Evolutionary conservation across 2,797 vertebrate species (phyloP).

Genomic region (Lophotriccus pileatus): DNA sequence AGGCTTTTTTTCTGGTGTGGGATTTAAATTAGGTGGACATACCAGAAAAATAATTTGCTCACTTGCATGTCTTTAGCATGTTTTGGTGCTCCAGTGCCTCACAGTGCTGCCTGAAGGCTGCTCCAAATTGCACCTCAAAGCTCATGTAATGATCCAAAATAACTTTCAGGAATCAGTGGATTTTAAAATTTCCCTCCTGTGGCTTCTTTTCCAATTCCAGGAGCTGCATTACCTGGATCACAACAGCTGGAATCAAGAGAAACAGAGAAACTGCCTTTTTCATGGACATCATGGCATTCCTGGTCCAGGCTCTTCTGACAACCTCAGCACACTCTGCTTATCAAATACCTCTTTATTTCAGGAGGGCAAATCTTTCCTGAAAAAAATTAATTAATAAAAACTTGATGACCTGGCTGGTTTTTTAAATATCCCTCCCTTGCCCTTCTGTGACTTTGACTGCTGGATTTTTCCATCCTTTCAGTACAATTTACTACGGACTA

Average conservation of each 20-base stretch:
- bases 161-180: too few relatives aligned
- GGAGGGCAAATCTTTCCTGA: not conserved
- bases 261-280: too few relatives aligned
- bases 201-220: too few relatives aligned
- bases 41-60: not conserved
- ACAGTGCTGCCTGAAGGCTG: not conserved
- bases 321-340: accelerated
- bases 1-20: not conserved
- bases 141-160: too few relatives aligned
- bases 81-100: not conserved
- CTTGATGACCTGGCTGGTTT: not conserved
- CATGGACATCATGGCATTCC: too few relatives aligned
- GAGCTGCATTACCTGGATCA: too few relatives aligned
- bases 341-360: not conserved
- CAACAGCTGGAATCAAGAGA: too few relatives aligned
- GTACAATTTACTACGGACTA: not conserved
- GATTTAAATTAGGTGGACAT: not conserved
- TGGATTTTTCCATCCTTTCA: not conserved
- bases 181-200: too few relatives aligned
- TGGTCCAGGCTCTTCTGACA: too few relatives aligned
- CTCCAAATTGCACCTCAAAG: too few relatives aligned
- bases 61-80: not conserved
- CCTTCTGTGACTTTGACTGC: not conserved
- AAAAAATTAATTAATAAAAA: not conserved
- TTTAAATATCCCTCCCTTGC: not conserved